Base-by-base conservation (phyloP, 1,140 invertebrate genomes). In the Aporrectodea caliginosa region DNA sequence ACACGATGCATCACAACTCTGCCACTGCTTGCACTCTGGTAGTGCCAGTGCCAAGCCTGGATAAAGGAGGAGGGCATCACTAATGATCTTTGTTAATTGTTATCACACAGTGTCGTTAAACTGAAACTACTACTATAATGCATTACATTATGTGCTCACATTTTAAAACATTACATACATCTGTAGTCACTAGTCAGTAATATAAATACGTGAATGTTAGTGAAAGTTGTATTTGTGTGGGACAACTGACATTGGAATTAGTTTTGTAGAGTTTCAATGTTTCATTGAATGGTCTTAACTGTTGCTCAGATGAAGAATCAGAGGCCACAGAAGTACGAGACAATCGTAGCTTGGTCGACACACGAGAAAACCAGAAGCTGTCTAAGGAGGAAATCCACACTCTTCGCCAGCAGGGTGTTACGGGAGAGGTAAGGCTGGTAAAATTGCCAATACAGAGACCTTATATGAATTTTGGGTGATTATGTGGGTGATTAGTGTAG, bases 341-440 rank as follows among this genome's bases (percentile, higher is more conserved):
- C 85, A 98, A 98, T 86, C 90, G 95, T 82, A 91, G 93, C 73
- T 93, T 98, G 69, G 89, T 90, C 12, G 94, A 95, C 85, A 92
- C 95, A 87, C 93, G 93, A 1, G 91, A 89, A n/a, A 95, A 95
- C 0, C 96, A 98, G 87, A 92, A 92, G 83, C 86, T 98, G 1
- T 92, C 93, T 0, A 92, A 92, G 78, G 91, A 93, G 78, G 93
- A 97, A 85, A 97, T 98, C 71, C 87, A 92, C 73, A 90, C 91
- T 69, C 87, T 98, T 29, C 92, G 93, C 80, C 92, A 92, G 75
- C 91, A 92, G 79, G 93, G 93, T 30, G 89, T 91, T 29, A 92
- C 91, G 78, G 93, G 94, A 0, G 92, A 86, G 79, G 86, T 87
- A 82, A 82, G 78, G 34, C 0, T 34, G 31, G 74, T 30, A 82